Evolutionary conservation across 2,797 vertebrate species (phyloP).

Genomic region (Protonibea diacanthus): DNA sequence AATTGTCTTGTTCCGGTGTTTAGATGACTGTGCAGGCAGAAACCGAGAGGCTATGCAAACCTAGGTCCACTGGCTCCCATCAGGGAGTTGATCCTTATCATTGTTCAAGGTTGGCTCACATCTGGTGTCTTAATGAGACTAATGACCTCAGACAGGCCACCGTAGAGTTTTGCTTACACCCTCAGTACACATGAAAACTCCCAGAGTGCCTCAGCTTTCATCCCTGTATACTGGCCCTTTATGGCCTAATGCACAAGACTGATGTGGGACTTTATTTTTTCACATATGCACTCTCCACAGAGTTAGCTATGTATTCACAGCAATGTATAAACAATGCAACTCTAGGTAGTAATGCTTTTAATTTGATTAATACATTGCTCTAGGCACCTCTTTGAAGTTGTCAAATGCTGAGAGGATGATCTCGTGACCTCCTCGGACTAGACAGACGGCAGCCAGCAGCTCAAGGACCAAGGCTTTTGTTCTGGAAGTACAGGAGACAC

Average conservation of each 20-base stretch:
- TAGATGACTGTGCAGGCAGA: conserved; percentile 66
- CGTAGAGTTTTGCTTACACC: conserved; percentile 53
- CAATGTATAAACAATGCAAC: not conserved
- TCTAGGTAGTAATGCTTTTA: conserved; percentile 6
- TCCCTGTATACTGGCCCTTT: conserved; percentile 31
- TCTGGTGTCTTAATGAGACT: conserved; percentile 76
- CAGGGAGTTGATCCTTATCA: conserved; percentile 78
- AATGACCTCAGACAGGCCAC: conserved; percentile 63
- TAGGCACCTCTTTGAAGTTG: conserved; percentile 97
- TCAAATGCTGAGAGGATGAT: conserved; percentile 98
- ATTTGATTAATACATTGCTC: conserved; percentile 30
- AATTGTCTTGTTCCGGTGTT: conserved; percentile 76
- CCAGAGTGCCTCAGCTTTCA: conserved; percentile 40
- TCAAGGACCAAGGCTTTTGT: conserved; percentile 97
- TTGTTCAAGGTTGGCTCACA: conserved; percentile 72
- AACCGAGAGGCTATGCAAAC: conserved; percentile 62
- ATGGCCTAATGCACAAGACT: conserved; percentile 25
- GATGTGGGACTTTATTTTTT: conserved; percentile 20
- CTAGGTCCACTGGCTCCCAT: conserved; percentile 64
- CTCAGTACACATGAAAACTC: conserved; percentile 46
- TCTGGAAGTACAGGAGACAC: conserved; percentile 79
- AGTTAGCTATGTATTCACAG: not conserved
- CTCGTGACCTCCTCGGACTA: conserved; percentile 96
- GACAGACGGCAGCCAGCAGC: conserved; percentile 95
- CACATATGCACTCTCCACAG: conserved; percentile 8